phyloP scores from a whole-genome alignment of 2,888 invertebrate species.

The Phytoseiulus persimilis region DNA sequence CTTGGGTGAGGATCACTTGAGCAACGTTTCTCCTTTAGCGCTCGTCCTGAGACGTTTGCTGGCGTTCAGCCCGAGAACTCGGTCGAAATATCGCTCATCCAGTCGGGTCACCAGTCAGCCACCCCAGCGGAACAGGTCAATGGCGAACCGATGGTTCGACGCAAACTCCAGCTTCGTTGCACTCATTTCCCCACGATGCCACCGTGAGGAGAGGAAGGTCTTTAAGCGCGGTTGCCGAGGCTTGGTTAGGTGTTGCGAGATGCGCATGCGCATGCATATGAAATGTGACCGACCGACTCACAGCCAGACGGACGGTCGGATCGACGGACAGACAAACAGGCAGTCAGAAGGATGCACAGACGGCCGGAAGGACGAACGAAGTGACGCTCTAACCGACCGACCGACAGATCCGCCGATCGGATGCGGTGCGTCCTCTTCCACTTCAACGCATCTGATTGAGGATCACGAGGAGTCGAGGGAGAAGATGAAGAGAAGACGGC shows the following conservation, averaged over 20 bases:
- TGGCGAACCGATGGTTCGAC: background rate
- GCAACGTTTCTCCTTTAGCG: background rate
- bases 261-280: background rate
- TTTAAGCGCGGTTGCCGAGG: background rate
- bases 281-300: background rate
- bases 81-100: background rate
- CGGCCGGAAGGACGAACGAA: background rate
- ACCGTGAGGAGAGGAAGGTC: background rate
- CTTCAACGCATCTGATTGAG: constrained; percentile 5
- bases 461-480: background rate
- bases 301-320: background rate
- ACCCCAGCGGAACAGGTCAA: background rate
- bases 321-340: background rate
- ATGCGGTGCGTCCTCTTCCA: background rate
- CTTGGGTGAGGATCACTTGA: background rate
- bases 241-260: background rate
- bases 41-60: background rate
- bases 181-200: background rate
- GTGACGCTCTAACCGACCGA: background rate
- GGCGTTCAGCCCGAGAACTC: background rate
- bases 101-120: background rate
- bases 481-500: background rate
- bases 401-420: background rate
- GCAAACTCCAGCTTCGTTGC: background rate
- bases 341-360: background rate